These are phyloP conservation scores for Eutrigla gurnardus DNA, from an alignment of 2,797 vertebrate species.

Conservation along the genomic window DNA sequence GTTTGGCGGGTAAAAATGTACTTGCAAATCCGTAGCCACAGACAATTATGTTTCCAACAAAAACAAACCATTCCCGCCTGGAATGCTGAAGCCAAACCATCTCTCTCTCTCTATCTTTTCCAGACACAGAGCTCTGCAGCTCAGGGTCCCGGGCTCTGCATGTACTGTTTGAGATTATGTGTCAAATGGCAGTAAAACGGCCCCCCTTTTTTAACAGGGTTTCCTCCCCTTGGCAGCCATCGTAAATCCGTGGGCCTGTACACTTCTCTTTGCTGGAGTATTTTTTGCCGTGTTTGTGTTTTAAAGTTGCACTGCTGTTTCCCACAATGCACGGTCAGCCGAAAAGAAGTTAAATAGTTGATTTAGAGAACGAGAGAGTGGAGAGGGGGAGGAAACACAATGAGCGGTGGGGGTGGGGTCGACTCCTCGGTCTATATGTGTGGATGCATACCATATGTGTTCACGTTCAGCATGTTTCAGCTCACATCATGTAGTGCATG, in stretches of 20 bases:
- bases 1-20: slow-evolving; percentile 71
- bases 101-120: slow-evolving; percentile 72
- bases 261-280: slow-evolving; percentile 13
- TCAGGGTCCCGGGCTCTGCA: slow-evolving; percentile 31
- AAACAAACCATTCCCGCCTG: slow-evolving; percentile 83
- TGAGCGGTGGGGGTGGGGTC: slow-evolving; percentile 49
- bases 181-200: slow-evolving; percentile 71
- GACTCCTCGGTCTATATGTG: slow-evolving; percentile 46
- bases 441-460: slow-evolving; percentile 75
- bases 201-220: slow-evolving; percentile 64
- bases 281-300: slow-evolving; percentile 14
- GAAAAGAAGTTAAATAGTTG: not conserved
- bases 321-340: slow-evolving; percentile 13
- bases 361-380: slow-evolving; percentile 22
- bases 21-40: slow-evolving; percentile 81
- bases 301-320: slow-evolving; percentile 14
- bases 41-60: slow-evolving; percentile 85
- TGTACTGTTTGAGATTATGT: slow-evolving; percentile 64
- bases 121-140: slow-evolving; percentile 52
- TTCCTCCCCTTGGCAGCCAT: slow-evolving; percentile 63
- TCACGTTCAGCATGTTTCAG: slow-evolving; percentile 67
- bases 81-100: slow-evolving; percentile 81
- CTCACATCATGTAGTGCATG: slow-evolving; percentile 65
- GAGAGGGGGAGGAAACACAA: slow-evolving; percentile 23
- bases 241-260: slow-evolving; percentile 46